Evolutionary conservation across 2,797 vertebrate species (phyloP), one percentile per base, ranked within the genome.

Genomic region (Onychomys leucogaster): DNA sequence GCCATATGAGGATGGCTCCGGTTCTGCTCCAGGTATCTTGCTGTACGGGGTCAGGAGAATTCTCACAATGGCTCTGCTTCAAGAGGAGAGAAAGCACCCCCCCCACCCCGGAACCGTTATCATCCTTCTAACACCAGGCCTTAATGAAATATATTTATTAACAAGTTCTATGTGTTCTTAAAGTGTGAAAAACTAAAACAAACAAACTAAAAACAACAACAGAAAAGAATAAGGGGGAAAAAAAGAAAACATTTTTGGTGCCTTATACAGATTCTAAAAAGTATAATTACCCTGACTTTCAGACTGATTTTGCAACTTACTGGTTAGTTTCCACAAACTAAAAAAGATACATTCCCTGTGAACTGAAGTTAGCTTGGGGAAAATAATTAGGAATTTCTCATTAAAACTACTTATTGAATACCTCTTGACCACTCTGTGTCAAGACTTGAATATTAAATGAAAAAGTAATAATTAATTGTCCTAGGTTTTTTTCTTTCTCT

Each of bases 371-470:
- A 57, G 52, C 57, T 93, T 87, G 85, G 43, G 37, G 14, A 88
- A 94, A 76, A 80, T 46, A 59, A 82, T 4, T 25, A 10, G 5
- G 87, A 93, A 87, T 78, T 76, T 89, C 63, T 77, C 71, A 75
- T 67, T 83, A 76, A 96, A 78, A 52, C 86, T 78, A 84, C 69
- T 87, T 57, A 81, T 61, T 67, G 46, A 90, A 25, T 76, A 78
- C 75, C 87, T 93, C 37, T 81, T 67, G n/a, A 93, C 32, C 10
- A 84, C 41, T 75, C 27, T 49, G n/a, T 49, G n/a, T 41, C 57
- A 93, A 90, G 63, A 86, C 37, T 52, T 61, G 5, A 88, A 46
- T 65, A 80, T 63, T 34, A 97, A 96, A 92, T 86, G n/a, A 49
- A 83, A 96, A 90, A 77, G 10, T 21, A 77, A 55, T 77, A 88